Evolutionary conservation across 2,113 vertebrate genomes (phyloP), one percentile per base, ranked within the genome.

Genomic region (Apus apus): DNA sequence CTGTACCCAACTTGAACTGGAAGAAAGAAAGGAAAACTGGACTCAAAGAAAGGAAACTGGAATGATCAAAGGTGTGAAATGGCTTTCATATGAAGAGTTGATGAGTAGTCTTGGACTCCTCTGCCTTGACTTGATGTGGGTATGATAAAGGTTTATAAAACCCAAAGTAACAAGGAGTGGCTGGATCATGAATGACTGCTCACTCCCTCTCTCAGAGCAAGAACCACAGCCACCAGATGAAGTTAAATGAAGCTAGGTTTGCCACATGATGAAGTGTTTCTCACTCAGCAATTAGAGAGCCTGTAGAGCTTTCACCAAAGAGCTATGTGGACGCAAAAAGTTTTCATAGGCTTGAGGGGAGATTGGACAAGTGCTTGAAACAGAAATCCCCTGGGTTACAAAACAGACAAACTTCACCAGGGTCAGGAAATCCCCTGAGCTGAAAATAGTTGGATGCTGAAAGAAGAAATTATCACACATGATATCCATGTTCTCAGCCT

Each of bases 361-460:
- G 48, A 75, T 29, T 60, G 62, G 70, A 85, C 87, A 67, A 89
- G 68, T 65, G 15, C 53, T 82, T 67, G 81, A 87, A 82, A 87
- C 8, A 87, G 38, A 78, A 93, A 85, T 85, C 21, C 50, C 78
- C 62, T 61, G 70, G 10, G 61, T 89, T 75, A 79, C 34, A 85
- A 89, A 90, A 77, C 36, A 95, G 67, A 84, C 13, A 56, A 75
- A 57, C 17, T 82, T 85, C 66, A 87, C 19, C 36, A 68, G 26
- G 65, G 51, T 15, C 22, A 74, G 86, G 89, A 96, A 96, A 89
- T 84, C 68, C 73, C 88, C 83, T 6, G 23, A 92, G 48, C 56
- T 87, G 83, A 74, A 92, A 92, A 74, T 21, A 91, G 38, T 16
- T 67, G 38, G 43, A 71, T 23, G 21, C 53, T 78, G 65, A 64